Base-by-base conservation (phyloP, 2,797 vertebrate species). In the Urocyon cinereoargenteus region DNA sequence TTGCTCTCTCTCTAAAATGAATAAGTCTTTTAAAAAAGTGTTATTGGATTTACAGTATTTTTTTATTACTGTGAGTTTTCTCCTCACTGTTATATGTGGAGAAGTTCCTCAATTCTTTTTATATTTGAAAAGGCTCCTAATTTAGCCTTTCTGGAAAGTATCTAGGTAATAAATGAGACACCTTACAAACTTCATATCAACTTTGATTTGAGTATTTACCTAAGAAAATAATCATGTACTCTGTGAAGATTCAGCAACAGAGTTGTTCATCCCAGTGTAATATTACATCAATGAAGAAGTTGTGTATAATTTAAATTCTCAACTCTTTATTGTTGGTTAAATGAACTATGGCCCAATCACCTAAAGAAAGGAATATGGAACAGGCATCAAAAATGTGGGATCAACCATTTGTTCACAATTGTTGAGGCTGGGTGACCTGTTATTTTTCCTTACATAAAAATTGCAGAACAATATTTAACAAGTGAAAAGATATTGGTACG, bases 391-490 rank as follows among this genome's bases (percentile, higher is more conserved):
- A 93, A 95, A 86, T 51, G 6, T 81, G 64, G 22, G 45, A 19
- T 92, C 19, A 73, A 31, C 45, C 22, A 22, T 34, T 21, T 51
- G 24, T 28, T 51, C 40, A 55, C 57, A 89, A 26, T 85, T 9
- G 11, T 19, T 72, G 64, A 79, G 53, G 51, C 31, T 51, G 31
- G 12, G 11, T 77, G 68, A 86, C 88, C 61, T 91, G 45, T 51
- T 91, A 51, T 91, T 68, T 82, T 84, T 75, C 22, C 16, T 81
- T 94, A 77, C 86, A 51, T 59, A 45, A 59, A 55, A 55, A 85
- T 2, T 82, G 15, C 28, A 88, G 72, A 97, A 89, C 5, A 84
- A 31, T 68, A 55, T 92, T 61, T 96, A 88, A 89, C 40, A 82
- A 94, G 11, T 83, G 18, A 36, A 89, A 92, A 83, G 51, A 82